Conservation (phyloP, 2,888 invertebrate species). For the Sminthurides aquaticus region DNA sequence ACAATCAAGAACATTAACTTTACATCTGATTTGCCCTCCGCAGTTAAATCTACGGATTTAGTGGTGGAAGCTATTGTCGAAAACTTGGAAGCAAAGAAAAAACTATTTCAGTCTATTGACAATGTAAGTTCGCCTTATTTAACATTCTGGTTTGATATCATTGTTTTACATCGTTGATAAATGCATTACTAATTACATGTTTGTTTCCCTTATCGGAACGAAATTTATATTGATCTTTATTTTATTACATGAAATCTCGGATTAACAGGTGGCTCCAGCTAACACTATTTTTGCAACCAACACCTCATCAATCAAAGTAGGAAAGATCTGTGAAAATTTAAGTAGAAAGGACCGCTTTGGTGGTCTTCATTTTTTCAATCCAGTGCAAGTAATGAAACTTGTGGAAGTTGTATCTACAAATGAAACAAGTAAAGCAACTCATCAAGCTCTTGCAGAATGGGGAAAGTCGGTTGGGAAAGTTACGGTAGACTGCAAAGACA, state of each 20-base stretch:
- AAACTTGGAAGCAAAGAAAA: constrained; percentile 67
- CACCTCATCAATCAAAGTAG: constrained; percentile 54
- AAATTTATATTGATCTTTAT: not conserved
- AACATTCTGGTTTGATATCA: not conserved
- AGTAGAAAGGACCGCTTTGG: constrained; percentile 50
- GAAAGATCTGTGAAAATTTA: constrained; percentile 49
- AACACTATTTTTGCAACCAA: constrained; percentile 53
- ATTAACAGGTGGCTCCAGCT: constrained; percentile 41
- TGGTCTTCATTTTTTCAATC: constrained; percentile 57
- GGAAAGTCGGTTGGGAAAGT: constrained; percentile 53
- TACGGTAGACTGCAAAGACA: constrained; percentile 54
- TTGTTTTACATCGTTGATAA: too few relatives aligned
- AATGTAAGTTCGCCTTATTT: constrained; percentile 50
- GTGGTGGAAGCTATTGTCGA: constrained; percentile 83
- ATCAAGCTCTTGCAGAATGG: constrained; percentile 49
- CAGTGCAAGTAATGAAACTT: constrained; percentile 56
- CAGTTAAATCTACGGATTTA: constrained; percentile 62
- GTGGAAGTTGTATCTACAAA: constrained; percentile 53
- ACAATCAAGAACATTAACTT: constrained; percentile 47
- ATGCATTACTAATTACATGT: too few relatives aligned
- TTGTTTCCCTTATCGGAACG: too few relatives aligned
- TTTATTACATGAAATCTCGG: too few relatives aligned
- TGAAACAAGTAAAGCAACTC: constrained; percentile 52
- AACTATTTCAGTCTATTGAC: constrained; percentile 67
- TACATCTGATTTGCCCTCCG: constrained; percentile 55